Conservation (phyloP, 2,888 invertebrate species). For the Germaria angustata region DNA sequence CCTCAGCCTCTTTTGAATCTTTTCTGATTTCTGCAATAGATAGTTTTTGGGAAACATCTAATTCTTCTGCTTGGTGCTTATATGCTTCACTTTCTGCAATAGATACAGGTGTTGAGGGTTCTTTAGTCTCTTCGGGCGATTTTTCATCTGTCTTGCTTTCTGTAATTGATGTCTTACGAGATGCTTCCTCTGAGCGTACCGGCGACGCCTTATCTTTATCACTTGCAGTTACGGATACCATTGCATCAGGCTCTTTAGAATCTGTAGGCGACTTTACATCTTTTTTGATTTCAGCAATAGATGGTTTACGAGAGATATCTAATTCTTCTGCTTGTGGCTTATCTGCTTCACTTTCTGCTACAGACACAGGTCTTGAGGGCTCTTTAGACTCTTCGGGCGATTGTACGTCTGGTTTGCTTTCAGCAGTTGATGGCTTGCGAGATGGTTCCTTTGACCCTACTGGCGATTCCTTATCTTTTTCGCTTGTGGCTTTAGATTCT, state of each 20-base stretch:
- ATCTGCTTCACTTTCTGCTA: constrained; percentile 60
- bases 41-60: constrained; percentile 70
- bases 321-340: constrained; percentile 10
- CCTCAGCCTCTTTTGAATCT: constrained; percentile 65
- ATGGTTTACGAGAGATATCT: constrained; percentile 41
- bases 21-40: constrained; percentile 69
- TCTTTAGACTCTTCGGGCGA: constrained; percentile 22
- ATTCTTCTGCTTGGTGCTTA: constrained; percentile 11
- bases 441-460: constrained; percentile 61
- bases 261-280: constrained; percentile 58
- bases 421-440: constrained; percentile 31
- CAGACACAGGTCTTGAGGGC: constrained; percentile 31
- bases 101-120: constrained; percentile 37
- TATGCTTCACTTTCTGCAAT: constrained; percentile 53
- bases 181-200: constrained; percentile 36
- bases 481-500: not conserved
- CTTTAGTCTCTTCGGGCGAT: constrained; percentile 22
- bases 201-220: constrained; percentile 46
- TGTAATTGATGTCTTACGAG: constrained; percentile 20
- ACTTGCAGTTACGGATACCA: constrained; percentile 48
- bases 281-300: constrained; percentile 62
- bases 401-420: constrained; percentile 31
- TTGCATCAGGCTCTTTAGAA: constrained; percentile 35
- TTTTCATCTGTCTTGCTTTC: constrained; percentile 51
- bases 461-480: constrained; percentile 30